Percentiles rank a stretch among this genome's conserved stretches.
phyloP scores from a whole-genome alignment of 2,888 invertebrate genomes.

The Lypha dubia region DNA sequence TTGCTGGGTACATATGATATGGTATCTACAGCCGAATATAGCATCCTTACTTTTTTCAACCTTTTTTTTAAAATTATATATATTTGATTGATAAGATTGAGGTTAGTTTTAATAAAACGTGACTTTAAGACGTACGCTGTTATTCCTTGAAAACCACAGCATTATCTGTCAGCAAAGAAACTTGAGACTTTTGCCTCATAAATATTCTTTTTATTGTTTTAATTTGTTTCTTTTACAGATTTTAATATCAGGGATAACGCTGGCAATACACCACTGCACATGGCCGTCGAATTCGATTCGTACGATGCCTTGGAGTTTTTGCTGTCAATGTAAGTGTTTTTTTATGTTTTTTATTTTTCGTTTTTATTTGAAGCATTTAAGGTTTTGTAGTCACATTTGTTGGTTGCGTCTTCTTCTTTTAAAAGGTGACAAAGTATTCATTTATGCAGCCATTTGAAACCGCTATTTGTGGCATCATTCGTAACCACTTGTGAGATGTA shows the following conservation, averaged over 20 bases:
- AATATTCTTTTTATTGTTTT: not conserved
- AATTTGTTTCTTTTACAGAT: conserved; percentile 84
- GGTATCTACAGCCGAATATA: too few species aligned
- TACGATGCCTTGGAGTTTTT: conserved; percentile 89
- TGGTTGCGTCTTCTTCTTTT: not conserved
- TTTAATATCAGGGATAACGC: conserved; percentile 88
- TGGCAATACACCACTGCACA: conserved; percentile 92
- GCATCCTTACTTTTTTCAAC: too few species aligned
- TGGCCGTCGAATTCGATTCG: conserved; percentile 90
- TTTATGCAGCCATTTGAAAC: conserved; percentile 28
- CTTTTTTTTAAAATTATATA: too few species aligned
- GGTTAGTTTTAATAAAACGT: too few species aligned
- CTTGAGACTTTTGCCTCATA: too few species aligned
- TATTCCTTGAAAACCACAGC: too few species aligned
- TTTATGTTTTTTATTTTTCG: not conserved
- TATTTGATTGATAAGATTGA: too few species aligned
- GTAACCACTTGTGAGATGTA: conserved; percentile 24
- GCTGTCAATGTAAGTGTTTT: conserved; percentile 87
- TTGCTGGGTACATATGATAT: too few species aligned
- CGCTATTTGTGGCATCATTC: conserved; percentile 14
- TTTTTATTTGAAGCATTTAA: not conserved
- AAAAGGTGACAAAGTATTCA: conserved; percentile 25
- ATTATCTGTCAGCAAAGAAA: too few species aligned
- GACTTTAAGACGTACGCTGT: too few species aligned
- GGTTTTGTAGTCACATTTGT: conserved; percentile 5